Conservation (phyloP, 2,113 vertebrate genomes). For the Tupaia tana region DNA sequence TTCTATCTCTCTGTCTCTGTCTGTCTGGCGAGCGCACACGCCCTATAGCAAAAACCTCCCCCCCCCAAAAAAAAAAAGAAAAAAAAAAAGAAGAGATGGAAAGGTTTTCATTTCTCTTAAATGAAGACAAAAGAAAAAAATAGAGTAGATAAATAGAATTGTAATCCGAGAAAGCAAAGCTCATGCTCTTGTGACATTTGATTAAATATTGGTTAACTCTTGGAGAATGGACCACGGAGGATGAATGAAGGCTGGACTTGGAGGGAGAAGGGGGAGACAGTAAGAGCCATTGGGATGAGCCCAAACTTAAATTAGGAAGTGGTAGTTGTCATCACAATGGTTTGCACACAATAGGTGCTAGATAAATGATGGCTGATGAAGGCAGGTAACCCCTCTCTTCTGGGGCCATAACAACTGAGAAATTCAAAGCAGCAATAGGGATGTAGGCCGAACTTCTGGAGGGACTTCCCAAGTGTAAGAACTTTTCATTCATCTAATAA, state of each 20-base stretch:
- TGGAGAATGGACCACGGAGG: not conserved
- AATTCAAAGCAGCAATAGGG: not conserved
- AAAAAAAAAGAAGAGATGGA: not conserved
- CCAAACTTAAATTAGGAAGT: not conserved
- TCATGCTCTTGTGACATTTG: not conserved
- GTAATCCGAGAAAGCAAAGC: not conserved
- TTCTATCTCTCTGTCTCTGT: too few species aligned
- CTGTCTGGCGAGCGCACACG: too few species aligned
- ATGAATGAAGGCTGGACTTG: not conserved
- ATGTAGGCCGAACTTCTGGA: not conserved
- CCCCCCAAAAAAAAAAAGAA: too few species aligned
- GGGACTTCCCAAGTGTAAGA: not conserved
- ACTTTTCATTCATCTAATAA: not conserved
- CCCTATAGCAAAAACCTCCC: too few species aligned
- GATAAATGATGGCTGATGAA: not conserved
- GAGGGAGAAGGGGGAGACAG: not conserved
- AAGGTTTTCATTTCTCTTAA: not conserved
- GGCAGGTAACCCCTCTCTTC: not conserved
- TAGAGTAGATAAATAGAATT: not conserved
- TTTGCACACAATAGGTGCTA: not conserved
- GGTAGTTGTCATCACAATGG: not conserved
- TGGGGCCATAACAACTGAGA: not conserved
- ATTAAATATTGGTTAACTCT: not conserved
- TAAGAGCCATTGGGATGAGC: not conserved
- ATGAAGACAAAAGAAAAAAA: not conserved